phyloP scores from a whole-genome alignment of 2,888 invertebrate genomes.

The Polydesmus complanatus region DNA sequence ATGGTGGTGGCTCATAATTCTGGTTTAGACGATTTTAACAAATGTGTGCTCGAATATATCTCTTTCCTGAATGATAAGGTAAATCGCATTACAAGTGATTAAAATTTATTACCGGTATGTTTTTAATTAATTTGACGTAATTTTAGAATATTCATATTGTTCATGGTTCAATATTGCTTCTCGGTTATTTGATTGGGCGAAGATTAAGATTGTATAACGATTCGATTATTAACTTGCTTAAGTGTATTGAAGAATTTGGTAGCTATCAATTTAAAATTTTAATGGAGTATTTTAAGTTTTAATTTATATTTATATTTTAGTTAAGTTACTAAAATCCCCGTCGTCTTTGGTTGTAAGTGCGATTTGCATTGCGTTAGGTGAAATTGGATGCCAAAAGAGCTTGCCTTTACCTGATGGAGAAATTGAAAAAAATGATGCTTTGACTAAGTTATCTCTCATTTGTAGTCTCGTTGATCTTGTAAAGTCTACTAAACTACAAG shows the following conservation, averaged over 20 bases:
- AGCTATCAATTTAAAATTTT: slow-evolving; percentile 1
- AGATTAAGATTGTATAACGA: slow-evolving; percentile 23
- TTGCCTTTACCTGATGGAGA: slow-evolving; percentile 46
- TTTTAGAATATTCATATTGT: slow-evolving; percentile 50
- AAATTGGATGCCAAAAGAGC: slow-evolving; percentile 52
- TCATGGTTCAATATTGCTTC: slow-evolving; percentile 59
- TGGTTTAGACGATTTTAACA: slow-evolving; percentile 38
- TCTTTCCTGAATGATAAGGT: slow-evolving; percentile 40
- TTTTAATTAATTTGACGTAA: not conserved
- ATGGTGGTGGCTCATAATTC: slow-evolving; percentile 49
- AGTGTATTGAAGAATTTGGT: not conserved
- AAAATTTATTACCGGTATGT: not conserved
- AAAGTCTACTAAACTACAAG: slow-evolving; percentile 48
- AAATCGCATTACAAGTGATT: too few species aligned
- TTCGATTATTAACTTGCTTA: not conserved
- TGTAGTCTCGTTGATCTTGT: slow-evolving; percentile 1
- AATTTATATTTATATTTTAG: slow-evolving; percentile 16
- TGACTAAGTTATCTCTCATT: slow-evolving; percentile 18
- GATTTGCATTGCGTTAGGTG: slow-evolving; percentile 50
- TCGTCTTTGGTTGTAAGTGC: slow-evolving; percentile 21
- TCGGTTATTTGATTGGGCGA: slow-evolving; percentile 55
- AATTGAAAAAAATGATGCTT: slow-evolving; percentile 20
- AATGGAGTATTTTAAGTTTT: too few species aligned
- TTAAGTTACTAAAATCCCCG: slow-evolving; percentile 7
- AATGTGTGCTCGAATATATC: slow-evolving; percentile 42